A percentile compares a stretch with the other conserved stretches of the same genome.
Conservation (phyloP, 2,888 invertebrate species). For the Heliconius erato region DNA sequence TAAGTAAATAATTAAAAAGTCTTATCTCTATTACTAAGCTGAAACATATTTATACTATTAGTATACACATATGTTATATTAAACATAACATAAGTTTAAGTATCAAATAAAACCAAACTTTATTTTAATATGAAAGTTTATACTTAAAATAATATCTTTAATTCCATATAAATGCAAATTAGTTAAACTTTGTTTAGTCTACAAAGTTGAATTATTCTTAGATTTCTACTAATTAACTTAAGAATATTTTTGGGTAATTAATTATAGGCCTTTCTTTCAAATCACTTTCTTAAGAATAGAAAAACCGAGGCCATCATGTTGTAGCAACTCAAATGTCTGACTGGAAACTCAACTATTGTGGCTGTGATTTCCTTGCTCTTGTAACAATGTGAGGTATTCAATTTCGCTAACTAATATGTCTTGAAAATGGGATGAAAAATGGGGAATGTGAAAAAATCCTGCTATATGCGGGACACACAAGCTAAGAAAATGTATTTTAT, state of each 20-base stretch:
- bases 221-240: background rate
- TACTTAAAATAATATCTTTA: background rate
- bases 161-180: background rate
- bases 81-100: background rate
- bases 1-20: background rate
- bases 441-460: rapidly evolving
- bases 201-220: constrained; percentile 2
- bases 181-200: background rate
- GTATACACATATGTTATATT: no score
- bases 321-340: background rate
- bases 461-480: background rate
- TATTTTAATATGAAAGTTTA: background rate
- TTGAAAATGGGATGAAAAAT: background rate
- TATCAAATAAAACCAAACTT: background rate
- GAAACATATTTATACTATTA: background rate
- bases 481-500: background rate
- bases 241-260: background rate
- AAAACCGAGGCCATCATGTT: background rate
- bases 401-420: background rate
- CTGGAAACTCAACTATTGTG: background rate
- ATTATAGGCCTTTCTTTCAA: background rate
- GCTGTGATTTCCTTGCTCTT: no score
- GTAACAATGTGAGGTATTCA: background rate
- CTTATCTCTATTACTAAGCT: background rate
- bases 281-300: background rate